Percentiles rank a stretch among this genome's conserved stretches.
These are phyloP conservation scores for Grammomys surdaster DNA, from an alignment of 2,113 vertebrate genomes.

Conservation along the genomic window DNA sequence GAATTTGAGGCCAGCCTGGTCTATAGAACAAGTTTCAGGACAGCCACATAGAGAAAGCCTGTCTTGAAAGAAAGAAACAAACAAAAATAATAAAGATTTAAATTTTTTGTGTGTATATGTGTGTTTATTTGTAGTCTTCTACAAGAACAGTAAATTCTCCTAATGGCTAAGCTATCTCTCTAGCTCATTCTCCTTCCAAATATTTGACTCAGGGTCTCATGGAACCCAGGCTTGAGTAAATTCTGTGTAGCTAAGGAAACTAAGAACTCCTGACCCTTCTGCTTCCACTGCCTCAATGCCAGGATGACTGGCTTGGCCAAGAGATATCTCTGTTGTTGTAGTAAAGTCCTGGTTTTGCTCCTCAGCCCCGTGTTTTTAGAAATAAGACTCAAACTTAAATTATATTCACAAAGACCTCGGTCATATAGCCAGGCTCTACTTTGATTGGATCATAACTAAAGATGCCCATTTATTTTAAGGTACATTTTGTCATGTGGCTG, in stretches of 20 bases:
- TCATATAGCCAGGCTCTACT: too few relatives aligned
- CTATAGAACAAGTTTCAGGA: too few relatives aligned
- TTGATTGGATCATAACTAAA: too few relatives aligned
- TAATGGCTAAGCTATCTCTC: background rate
- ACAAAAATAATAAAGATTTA: background rate
- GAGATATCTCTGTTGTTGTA: background rate
- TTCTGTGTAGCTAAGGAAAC: background rate
- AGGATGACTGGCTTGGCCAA: background rate
- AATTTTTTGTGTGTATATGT: background rate
- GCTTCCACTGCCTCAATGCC: background rate
- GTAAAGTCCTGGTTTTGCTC: too few relatives aligned
- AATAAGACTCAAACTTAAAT: too few relatives aligned
- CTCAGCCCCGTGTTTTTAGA: too few relatives aligned
- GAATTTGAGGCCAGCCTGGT: too few relatives aligned
- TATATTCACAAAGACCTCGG: too few relatives aligned
- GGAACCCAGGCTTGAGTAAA: background rate
- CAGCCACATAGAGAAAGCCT: too few relatives aligned
- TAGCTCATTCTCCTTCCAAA: background rate
- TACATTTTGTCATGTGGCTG: too few relatives aligned
- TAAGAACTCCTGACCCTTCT: background rate
- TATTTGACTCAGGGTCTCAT: background rate
- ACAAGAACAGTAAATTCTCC: background rate
- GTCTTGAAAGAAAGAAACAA: too few relatives aligned
- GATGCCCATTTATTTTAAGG: too few relatives aligned
- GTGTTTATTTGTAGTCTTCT: background rate